Base-by-base conservation (phyloP, 2,113 vertebrate species). In the Phoenicopterus ruber region DNA sequence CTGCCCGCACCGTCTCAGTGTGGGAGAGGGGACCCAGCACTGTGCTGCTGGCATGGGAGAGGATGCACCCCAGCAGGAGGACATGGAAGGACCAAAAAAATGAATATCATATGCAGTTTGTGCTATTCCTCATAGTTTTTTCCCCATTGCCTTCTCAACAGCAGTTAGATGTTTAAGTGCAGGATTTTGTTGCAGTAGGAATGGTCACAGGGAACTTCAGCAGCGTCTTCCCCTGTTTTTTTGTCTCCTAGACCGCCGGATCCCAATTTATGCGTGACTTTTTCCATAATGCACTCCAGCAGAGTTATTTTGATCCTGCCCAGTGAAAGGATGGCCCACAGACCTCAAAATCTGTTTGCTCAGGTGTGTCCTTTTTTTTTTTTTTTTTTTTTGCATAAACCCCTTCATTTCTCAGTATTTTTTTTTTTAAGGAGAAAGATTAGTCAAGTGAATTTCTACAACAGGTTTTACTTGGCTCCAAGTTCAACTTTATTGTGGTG, bases 11-110 rank as follows among this genome's bases (percentile, higher is more conserved):
- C 34, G 15, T 46, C 19, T n/a, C 34, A 5, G 20, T 3, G 0
- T n/a, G 46, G 40, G 13, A 80, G 61, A 47, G 20, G 2, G 0
- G n/a, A 47, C 40, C 38, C 67, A 61, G 46, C 0, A 1, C 63
- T 49, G 52, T 32, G 54, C 50, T 1, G 1, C 67, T 59, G 44
- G 3, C 46, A 13, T 54, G 20, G 54, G 29, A 55, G 40, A 42
- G 47, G 47, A 47, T 17, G 7, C n/a, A n/a, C 14, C 34, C 22
- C 17, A 28, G 54, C 24, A 42, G 42, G 15, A 69, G 40, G 8
- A 15, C 24, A 5, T 17, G 13, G 49, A 55, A 71, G 36, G 70
- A n/a, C 70, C 32, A 19, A 46, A 93, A 34, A 20, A 58, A 14
- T 24, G 44, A 36, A 58, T n/a, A 17, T 47, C 34, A 7, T 13